Percentiles rank a stretch among this genome's conserved stretches.
Conservation (phyloP, 2,797 vertebrate species). For the Myiotriccus ornatus region DNA sequence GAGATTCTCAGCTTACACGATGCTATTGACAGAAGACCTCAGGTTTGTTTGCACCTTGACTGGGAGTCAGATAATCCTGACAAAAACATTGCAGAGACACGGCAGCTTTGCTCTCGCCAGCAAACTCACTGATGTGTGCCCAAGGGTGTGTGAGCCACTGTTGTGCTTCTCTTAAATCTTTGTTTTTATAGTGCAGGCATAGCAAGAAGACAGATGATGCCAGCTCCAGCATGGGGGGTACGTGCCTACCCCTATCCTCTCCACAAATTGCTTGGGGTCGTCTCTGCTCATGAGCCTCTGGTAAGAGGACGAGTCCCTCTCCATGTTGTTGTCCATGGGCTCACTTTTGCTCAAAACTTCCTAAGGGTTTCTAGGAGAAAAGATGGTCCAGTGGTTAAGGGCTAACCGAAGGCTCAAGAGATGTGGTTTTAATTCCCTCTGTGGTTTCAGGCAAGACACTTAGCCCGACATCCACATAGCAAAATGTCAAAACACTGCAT, state of each 20-base stretch:
- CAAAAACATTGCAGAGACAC: slow-evolving; percentile 40
- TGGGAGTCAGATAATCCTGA: slow-evolving; percentile 55
- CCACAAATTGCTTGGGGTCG: neutral
- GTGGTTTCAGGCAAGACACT: slow-evolving; percentile 37
- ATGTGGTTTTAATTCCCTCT: slow-evolving; percentile 2
- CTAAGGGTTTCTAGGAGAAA: neutral
- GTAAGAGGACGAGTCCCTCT: neutral
- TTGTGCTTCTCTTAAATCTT: slow-evolving; percentile 16
- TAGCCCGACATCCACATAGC: neutral
- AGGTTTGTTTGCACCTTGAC: slow-evolving; percentile 49
- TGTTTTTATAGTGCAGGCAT: neutral
- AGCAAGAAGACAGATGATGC: neutral
- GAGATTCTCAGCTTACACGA: neutral
- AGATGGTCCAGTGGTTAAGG: neutral
- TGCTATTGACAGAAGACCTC: slow-evolving; percentile 47
- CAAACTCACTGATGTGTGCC: slow-evolving; percentile 20
- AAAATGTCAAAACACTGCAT: slow-evolving; percentile 44
- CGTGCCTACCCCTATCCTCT: rapidly evolving
- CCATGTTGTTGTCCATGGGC: neutral
- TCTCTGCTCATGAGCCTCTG: neutral
- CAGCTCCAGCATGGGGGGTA: neutral
- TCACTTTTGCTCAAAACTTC: neutral
- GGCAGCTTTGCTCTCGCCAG: neutral
- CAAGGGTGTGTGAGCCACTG: neutral
- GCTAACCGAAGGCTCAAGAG: neutral